Percentiles rank a stretch among this genome's conserved stretches.
Conservation (phyloP, 2,113 vertebrate genomes). For the Ariopsis seemanni region DNA sequence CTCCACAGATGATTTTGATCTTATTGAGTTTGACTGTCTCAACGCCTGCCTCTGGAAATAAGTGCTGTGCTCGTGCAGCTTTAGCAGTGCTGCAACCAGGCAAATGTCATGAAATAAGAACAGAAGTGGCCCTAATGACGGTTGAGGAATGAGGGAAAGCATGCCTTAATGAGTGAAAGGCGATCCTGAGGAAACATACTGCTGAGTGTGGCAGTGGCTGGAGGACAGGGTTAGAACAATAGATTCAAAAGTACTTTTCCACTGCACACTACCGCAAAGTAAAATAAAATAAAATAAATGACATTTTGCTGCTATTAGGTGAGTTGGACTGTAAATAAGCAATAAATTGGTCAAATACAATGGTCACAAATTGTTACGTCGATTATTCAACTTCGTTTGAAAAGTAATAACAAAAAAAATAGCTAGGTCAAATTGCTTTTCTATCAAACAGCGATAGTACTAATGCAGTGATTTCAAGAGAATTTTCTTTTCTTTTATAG, state of each 20-base stretch:
- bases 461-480: too few species aligned
- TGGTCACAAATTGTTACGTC: neutral
- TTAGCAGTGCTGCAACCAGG: slow-evolving; percentile 16
- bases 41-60: slow-evolving; percentile 8
- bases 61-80: slow-evolving; percentile 2
- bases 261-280: neutral
- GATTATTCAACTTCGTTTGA: neutral
- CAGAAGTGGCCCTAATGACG: slow-evolving; percentile 6
- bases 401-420: too few species aligned
- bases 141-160: slow-evolving; percentile 36
- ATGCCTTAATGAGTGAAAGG: slow-evolving; percentile 28
- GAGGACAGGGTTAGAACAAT: neutral
- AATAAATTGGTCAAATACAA: neutral
- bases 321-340: neutral
- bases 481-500: too few species aligned
- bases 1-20: slow-evolving; percentile 4
- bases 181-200: neutral
- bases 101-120: slow-evolving; percentile 13
- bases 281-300: neutral
- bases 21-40: slow-evolving; percentile 23
- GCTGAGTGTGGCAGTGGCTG: neutral
- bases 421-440: too few species aligned
- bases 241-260: neutral
- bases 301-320: neutral
- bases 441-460: too few species aligned